A percentile compares a stretch with the other conserved stretches of the same genome.
These are phyloP conservation scores for cattle (Bos taurus) DNA, from an alignment of 2,113 vertebrate species.

Conservation along the genomic window DNA sequence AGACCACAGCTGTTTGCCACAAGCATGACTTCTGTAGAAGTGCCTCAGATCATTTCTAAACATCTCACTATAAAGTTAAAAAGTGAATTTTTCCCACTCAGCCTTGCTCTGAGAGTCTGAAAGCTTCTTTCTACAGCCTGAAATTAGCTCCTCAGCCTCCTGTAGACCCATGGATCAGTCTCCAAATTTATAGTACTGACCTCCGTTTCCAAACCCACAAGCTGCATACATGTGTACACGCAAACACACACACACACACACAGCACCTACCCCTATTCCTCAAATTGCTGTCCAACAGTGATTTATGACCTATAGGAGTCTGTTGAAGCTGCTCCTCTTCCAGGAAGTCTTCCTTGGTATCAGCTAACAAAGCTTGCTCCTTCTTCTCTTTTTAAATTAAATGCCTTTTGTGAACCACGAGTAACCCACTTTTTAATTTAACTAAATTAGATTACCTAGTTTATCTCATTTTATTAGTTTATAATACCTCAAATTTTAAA, in stretches of 20 bases:
- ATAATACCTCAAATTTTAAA: not conserved
- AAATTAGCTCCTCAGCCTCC: not conserved
- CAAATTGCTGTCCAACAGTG: not conserved
- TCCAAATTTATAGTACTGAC: not conserved
- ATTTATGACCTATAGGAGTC: not conserved
- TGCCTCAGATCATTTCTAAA: not conserved
- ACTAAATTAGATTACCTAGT: not conserved
- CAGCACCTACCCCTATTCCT: not conserved
- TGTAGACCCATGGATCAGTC: not conserved
- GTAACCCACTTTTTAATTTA: not conserved
- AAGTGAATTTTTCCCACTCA: not conserved
- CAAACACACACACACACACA: not conserved
- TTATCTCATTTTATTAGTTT: not conserved
- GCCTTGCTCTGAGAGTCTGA: not conserved
- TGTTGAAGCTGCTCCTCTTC: not conserved
- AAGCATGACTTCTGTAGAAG: accelerated
- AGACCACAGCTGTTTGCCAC: not conserved
- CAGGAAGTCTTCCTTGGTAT: not conserved
- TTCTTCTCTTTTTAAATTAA: not conserved
- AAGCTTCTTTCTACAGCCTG: not conserved
- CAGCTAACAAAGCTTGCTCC: not conserved
- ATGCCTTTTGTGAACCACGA: not conserved
- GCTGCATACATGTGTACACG: not conserved
- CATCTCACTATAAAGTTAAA: not conserved
- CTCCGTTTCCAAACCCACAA: not conserved